Evolutionary conservation across 2,888 invertebrate species (phyloP), one percentile per base, ranked within the genome.

Genomic region (Rotaria magnacalcarata): DNA sequence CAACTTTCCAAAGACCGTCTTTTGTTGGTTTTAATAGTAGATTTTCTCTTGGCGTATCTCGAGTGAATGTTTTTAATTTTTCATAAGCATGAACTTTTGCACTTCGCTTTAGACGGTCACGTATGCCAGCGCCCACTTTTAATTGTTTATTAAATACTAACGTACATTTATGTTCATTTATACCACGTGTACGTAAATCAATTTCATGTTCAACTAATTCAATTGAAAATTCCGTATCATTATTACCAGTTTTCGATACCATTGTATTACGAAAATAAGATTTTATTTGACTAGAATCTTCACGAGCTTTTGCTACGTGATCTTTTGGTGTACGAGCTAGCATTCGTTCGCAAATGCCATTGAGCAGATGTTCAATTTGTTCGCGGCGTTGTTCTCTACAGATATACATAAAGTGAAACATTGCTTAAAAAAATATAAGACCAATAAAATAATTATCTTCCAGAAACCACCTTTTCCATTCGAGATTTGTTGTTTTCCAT

Each of bases 271-370:
- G 67, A 67, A 67, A 67, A 67, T 67, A 67, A 16, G 67, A 67
- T 67, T 67, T 67, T 27, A 67, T 67, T 67, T 67, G 67, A 67
- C 67, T 67, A 67, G 67, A 67, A 67, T 67, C 67, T 67, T 67
- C 67, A 67, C 67, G 67, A 14, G 34, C 67, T 67, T 67, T 34
- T 16, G 67, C 67, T 16, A 67, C 34, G 24, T 67, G 27, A 16
- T 67, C 67, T 34, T 34, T 67, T 27, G 67, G 67, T 16, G 67
- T 67, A 67, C 34, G 67, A 67, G 27, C 67, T 67, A 16, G 67
- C 67, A 67, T 67, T 67, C 27, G 67, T 34, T 67, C 27, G 34
- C 34, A 67, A 14, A 67, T 67, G 34, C 34, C 14, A 67, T 67
- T 14, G 16, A 67, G 67, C 27, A 67, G 67, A 67, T 4, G 11